These are phyloP conservation scores for Phaenicophaeus curvirostris DNA, from an alignment of 2,797 vertebrate species.

Conservation along the genomic window DNA sequence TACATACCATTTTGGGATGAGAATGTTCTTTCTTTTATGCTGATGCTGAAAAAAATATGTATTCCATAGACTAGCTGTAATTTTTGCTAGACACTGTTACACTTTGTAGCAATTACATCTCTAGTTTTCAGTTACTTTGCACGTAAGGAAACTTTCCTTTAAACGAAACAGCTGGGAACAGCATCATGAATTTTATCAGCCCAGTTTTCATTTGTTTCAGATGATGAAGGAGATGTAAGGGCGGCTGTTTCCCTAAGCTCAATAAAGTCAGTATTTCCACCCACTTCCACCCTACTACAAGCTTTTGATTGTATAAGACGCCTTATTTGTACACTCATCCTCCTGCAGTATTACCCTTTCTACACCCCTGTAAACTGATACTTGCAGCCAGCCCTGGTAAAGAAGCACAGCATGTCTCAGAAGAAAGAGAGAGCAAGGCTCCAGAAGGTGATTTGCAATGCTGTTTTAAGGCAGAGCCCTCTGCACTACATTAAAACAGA, in stretches of 20 bases:
- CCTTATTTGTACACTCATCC: not conserved
- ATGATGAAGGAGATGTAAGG: constrained; percentile 63
- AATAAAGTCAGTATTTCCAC: constrained; percentile 40
- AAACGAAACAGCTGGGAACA: constrained; percentile 75
- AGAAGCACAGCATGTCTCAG: not conserved
- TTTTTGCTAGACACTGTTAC: constrained; percentile 71
- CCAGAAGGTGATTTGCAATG: not conserved
- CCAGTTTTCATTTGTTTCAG: constrained; percentile 67
- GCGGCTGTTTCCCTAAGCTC: constrained; percentile 41
- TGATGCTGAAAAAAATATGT: constrained; percentile 80
- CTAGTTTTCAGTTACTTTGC: constrained; percentile 72
- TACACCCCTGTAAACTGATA: not conserved
- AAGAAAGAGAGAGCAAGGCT: not conserved
- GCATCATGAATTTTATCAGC: constrained; percentile 69
- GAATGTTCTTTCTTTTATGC: constrained; percentile 82
- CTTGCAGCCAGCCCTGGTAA: not conserved
- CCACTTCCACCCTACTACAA: constrained; percentile 1
- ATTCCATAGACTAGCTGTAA: constrained; percentile 77
- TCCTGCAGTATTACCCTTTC: not conserved
- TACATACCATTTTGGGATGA: constrained; percentile 83
- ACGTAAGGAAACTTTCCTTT: constrained; percentile 77
- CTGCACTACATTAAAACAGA: not conserved
- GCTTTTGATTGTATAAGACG: not conserved
- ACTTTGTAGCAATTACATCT: constrained; percentile 73
- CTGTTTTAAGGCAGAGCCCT: not conserved